These are phyloP conservation scores for Sphecodes monilicornis DNA, from an alignment of 2,888 invertebrate species.

Conservation along the genomic window DNA sequence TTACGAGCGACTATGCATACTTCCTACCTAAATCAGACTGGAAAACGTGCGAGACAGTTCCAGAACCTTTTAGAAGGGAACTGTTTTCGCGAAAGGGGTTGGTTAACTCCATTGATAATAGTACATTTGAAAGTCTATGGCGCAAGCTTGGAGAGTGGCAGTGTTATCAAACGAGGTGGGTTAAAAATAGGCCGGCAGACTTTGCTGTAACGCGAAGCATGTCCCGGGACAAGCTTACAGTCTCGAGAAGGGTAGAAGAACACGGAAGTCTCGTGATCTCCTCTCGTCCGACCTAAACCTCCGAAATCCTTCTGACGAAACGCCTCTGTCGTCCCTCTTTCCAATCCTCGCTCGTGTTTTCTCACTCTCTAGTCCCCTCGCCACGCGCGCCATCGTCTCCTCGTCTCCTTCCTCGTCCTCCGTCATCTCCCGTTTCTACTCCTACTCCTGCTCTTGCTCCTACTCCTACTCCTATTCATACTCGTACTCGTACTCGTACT, in stretches of 20 bases:
- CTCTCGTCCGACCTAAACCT: constrained; percentile 66
- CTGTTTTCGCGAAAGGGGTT: not conserved
- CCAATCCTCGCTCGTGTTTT: constrained; percentile 63
- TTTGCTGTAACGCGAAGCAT: constrained; percentile 39
- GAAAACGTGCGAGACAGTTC: not conserved
- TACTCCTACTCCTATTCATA: no score
- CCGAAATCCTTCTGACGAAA: constrained; percentile 71
- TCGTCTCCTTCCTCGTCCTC: constrained; percentile 26
- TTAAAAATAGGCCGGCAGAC: constrained; percentile 59
- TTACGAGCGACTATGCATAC: constrained; percentile 14
- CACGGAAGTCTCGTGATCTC: constrained; percentile 69
- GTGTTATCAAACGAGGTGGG: constrained; percentile 34
- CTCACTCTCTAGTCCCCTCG: constrained; percentile 55
- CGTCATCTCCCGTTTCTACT: not conserved
- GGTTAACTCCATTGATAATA: constrained; percentile 14
- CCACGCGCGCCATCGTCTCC: not conserved
- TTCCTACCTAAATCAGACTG: not conserved
- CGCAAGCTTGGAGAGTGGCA: not conserved
- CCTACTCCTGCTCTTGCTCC: no score
- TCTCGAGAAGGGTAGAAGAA: constrained; percentile 57
- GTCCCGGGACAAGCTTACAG: constrained; percentile 64
- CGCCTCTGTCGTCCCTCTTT: constrained; percentile 60
- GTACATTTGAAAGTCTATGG: constrained; percentile 24
- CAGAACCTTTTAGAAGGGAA: not conserved
- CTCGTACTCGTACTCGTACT: not conserved